Percentiles rank a stretch among this genome's conserved stretches.
Evolutionary conservation across 1,140 invertebrate genomes (phyloP).

Genomic region (Dendrolimus punctatus): DNA sequence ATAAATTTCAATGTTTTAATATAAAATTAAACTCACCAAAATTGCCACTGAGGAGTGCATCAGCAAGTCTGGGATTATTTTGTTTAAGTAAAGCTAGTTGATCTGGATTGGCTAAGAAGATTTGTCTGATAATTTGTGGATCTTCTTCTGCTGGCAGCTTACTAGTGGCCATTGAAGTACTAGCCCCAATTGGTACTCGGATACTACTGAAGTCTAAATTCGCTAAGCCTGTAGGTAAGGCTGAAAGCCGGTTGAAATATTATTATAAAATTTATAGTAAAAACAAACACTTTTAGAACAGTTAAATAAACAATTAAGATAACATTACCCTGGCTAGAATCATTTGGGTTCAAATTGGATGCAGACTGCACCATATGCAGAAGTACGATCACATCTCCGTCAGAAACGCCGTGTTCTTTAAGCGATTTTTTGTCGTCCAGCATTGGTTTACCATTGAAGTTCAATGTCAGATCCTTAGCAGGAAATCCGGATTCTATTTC

Average conservation of each 20-base stretch:
- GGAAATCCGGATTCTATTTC: constrained; percentile 91
- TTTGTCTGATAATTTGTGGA: constrained; percentile 88
- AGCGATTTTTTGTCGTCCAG: constrained; percentile 89
- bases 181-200: constrained; percentile 76
- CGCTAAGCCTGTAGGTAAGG: constrained; percentile 47
- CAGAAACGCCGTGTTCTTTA: constrained; percentile 84
- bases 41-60: constrained; percentile 90
- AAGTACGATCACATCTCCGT: constrained; percentile 92
- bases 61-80: constrained; percentile 94
- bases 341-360: constrained; percentile 32
- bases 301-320: constrained; percentile 11
- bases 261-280: constrained; percentile 11
- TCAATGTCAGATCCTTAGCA: constrained; percentile 85
- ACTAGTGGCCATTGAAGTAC: constrained; percentile 57
- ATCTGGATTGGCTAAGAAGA: constrained; percentile 94
- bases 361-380: constrained; percentile 78
- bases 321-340: constrained; percentile 49
- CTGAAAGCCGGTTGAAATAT: constrained; percentile 27
- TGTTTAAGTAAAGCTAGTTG: constrained; percentile 92
- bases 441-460: constrained; percentile 89
- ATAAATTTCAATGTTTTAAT: too few species aligned
- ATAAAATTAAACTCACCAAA: constrained; percentile 72
- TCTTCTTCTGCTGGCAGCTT: constrained; percentile 81
- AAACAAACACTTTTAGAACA: constrained; percentile 29
- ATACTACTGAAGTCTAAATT: constrained; percentile 89